These are phyloP conservation scores for Eristalinus aeneus DNA, from an alignment of 2,888 invertebrate genomes.

Conservation along the genomic window DNA sequence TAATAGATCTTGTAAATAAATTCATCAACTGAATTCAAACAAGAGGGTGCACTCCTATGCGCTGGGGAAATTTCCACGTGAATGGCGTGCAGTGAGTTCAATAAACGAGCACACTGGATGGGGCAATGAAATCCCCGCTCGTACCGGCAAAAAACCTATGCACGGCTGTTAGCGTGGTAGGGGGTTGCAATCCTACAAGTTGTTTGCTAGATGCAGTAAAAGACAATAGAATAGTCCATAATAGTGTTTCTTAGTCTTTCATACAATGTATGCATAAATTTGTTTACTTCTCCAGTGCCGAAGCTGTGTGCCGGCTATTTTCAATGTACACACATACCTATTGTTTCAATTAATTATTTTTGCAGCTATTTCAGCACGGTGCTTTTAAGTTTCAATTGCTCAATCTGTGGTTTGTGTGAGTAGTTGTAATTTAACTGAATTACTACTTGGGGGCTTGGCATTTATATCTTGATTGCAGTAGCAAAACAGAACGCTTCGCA, in stretches of 20 bases:
- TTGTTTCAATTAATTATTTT: conserved; percentile 9
- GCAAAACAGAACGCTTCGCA: background rate
- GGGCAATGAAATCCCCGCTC: background rate
- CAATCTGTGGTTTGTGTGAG: background rate
- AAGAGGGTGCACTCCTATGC: background rate
- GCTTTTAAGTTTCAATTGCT: conserved; percentile 54
- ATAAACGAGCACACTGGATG: conserved; percentile 14
- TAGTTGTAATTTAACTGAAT: background rate
- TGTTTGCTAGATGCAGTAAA: background rate
- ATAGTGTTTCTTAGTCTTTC: too few relatives aligned
- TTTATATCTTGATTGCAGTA: background rate
- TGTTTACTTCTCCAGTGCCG: too few relatives aligned
- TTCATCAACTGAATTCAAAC: background rate
- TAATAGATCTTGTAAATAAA: background rate
- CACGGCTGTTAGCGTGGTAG: conserved; percentile 5
- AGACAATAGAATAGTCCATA: background rate
- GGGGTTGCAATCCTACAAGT: conserved; percentile 19
- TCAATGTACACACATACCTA: background rate
- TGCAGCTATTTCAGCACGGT: conserved; percentile 26
- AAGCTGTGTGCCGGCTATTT: conserved; percentile 43
- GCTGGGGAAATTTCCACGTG: conserved; percentile 22
- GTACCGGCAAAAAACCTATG: background rate
- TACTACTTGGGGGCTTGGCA: conserved; percentile 8
- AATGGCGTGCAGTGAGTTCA: conserved; percentile 26
- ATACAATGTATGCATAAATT: too few relatives aligned